Base-by-base conservation (phyloP, 1,140 invertebrate species). In the Chlorops oryzae region DNA sequence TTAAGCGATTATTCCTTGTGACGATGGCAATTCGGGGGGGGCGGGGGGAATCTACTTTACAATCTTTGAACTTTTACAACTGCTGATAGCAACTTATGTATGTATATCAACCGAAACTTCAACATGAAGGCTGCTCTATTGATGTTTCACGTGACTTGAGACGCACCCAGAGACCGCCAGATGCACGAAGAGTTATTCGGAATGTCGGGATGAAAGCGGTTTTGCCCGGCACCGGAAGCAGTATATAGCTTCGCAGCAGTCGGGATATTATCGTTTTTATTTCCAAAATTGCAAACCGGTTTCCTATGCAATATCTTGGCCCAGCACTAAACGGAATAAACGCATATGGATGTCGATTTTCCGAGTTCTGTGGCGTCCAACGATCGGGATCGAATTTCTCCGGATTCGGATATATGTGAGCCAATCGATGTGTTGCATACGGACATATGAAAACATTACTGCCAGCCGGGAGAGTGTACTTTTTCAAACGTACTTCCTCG, bases 301-400 rank as follows among this genome's bases (percentile, higher is more conserved):
- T 77, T 45, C 83, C 83, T 77, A 64, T 74, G 53, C 62, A 67
- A 57, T 65, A 70, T 35, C 60, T 57, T 9, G 60, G 62, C 1
- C 86, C 86, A 2, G 81, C 81, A 45, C 83, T 85, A 59, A 88
- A 88, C 0, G 86, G 84, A 7, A 87, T 63, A 47, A 79, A 87
- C 3, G 79, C 79, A 51, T 78, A 84, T 0, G 81, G 79, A 67
- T 83, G 74, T 35, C 81, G 73, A 49, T 78, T 66, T 47, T 73
- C 65, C 0, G 72, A 62, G 32, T 79, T 76, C 50, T 80, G 76
- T 3, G 76, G 64, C 4, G 76, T 67, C 61, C 90, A 90, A 28
- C 86, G 72, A 44, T 88, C 83, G 0, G 87, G 87, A 59, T 85
- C 75, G 56, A 86, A 90, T 24, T 70, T 72, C 40, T 86, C 77